Evolutionary conservation across 2,797 vertebrate species (phyloP), one percentile per base, ranked within the genome.

Genomic region (Sebastiscus albofasciatus): DNA sequence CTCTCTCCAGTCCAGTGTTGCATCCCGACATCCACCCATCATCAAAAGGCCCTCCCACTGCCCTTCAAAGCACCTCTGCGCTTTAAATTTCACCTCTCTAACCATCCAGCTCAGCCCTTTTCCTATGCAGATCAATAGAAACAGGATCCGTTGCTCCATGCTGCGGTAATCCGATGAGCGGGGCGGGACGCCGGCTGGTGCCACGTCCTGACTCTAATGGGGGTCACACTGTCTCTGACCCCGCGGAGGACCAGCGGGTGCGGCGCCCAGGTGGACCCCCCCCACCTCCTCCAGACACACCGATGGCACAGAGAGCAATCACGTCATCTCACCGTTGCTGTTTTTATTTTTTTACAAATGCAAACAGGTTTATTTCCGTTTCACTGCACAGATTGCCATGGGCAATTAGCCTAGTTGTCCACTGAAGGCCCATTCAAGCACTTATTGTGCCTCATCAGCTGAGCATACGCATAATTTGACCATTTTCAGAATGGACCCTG

Each of bases 71-170:
- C 85, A 83, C 87, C 78, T 94, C 91, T 93, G 88, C 52, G 91
- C 92, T 94, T 95, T 95, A 88, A 92, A 94, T 96, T 95, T 96
- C 95, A 95, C 92, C 92, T 94, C 90, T 81, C 92, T 86, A 93
- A 83, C 91, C 92, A 91, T 95, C 92, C 89, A 95, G 93, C 92
- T 92, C 93, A 93, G 90, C 91, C 84, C 89, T 91, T 94, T 96
- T 95, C 94, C 93, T 92, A 85, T 94, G 86, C 85, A 82, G 94
- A 96, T 96, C 94, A 93, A 96, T 96, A 88, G 93, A 95, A 95
- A 96, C 83, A 87, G 92, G 94, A 97, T 96, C 94, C 79, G 42
- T 39, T 75, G 85, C 92, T 89, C 89, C 83, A 87, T 90, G 89
- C 81, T 82, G 85, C 79, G 90, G 94, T 92, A 96, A 95, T 89